These are phyloP conservation scores for Lepus timidus DNA, from an alignment of 2,113 vertebrate genomes.

Conservation along the genomic window DNA sequence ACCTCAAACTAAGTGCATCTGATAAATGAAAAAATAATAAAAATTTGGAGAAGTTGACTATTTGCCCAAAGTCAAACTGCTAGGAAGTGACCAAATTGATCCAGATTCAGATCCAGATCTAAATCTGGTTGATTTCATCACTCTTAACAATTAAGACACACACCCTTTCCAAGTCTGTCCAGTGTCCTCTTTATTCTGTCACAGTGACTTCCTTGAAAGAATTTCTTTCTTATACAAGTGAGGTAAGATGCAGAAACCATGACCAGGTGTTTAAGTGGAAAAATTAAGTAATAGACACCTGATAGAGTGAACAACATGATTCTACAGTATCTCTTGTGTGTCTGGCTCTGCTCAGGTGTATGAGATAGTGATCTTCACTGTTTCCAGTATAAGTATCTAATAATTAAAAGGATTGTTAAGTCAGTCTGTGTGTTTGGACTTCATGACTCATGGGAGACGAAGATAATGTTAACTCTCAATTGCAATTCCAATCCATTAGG, in stretches of 20 bases:
- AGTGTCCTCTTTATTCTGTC: not conserved
- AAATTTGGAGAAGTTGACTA: not conserved
- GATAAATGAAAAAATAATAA: not conserved
- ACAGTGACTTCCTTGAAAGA: not conserved
- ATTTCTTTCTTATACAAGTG: not conserved
- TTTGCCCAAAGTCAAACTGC: not conserved
- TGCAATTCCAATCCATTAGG: not conserved
- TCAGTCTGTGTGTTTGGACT: not conserved
- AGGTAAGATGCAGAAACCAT: not conserved
- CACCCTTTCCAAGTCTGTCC: fast-evolving
- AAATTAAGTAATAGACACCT: not conserved
- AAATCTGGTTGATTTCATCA: not conserved
- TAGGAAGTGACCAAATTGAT: not conserved
- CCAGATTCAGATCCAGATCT: not conserved
- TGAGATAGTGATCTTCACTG: not conserved
- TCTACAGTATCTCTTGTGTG: not conserved
- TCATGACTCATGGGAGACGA: not conserved
- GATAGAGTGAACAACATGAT: not conserved
- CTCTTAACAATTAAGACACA: not conserved
- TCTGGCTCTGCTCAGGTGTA: not conserved
- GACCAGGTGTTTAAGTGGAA: not conserved
- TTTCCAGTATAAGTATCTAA: not conserved
- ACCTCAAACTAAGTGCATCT: not conserved
- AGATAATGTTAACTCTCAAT: not conserved
- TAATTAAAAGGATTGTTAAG: not conserved